Evolutionary conservation across 2,113 vertebrate species (phyloP).

Genomic region (Choloepus hoffmanni): DNA sequence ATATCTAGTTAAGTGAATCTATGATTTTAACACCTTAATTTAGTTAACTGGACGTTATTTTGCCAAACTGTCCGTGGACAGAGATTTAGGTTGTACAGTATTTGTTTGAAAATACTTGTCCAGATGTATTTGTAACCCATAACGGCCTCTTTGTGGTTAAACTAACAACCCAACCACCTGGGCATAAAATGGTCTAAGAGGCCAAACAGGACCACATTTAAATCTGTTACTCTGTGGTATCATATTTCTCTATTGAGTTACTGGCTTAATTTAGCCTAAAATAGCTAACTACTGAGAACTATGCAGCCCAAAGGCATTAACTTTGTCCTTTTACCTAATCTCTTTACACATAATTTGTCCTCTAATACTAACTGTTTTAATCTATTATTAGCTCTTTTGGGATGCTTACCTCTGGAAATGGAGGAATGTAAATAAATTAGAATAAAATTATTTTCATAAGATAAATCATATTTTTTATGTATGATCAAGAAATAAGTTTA

Average conservation of each 20-base stretch:
- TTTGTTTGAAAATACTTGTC: background rate
- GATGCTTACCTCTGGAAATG: background rate
- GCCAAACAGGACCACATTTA: background rate
- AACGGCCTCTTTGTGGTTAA: conserved; percentile 46
- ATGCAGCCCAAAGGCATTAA: background rate
- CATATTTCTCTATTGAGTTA: background rate
- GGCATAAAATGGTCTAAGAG: background rate
- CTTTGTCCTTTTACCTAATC: background rate
- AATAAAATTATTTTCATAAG: background rate
- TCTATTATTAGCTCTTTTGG: background rate
- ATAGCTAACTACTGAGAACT: background rate
- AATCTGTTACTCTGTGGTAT: background rate
- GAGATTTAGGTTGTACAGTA: background rate
- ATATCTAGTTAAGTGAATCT: background rate
- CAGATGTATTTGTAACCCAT: conserved; percentile 48
- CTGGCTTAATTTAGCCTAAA: background rate
- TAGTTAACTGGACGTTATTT: background rate
- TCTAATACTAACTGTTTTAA: background rate
- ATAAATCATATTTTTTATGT: background rate
- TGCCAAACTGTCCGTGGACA: background rate
- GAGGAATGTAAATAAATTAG: background rate
- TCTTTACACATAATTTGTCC: background rate
- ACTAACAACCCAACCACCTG: conserved; percentile 68
- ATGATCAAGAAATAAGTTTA: background rate
- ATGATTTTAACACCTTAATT: conserved; percentile 58